These are phyloP conservation scores for Petrolisthes cinctipes DNA, from an alignment of 2,888 invertebrate species.

Conservation along the genomic window DNA sequence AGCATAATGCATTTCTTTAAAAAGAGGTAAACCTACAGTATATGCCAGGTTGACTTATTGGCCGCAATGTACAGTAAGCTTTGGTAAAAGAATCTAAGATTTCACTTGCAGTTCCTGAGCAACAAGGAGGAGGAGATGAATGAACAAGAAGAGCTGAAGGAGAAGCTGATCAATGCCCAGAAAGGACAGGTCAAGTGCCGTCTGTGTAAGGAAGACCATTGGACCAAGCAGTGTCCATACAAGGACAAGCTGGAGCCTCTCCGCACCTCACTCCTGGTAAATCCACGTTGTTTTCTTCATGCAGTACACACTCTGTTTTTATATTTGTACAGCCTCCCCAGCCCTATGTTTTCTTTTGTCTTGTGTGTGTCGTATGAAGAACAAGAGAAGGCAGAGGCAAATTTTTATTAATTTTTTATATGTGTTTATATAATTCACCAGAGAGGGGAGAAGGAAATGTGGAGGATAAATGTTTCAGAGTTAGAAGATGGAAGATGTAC, in stretches of 20 bases:
- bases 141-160: conserved; percentile 85
- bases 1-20: too few relatives aligned
- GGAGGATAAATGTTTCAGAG: too few relatives aligned
- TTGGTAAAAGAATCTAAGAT: too few relatives aligned
- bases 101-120: conserved; percentile 78
- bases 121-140: conserved; percentile 90
- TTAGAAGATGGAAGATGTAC: too few relatives aligned
- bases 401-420: too few relatives aligned
- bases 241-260: conserved; percentile 82
- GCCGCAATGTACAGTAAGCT: too few relatives aligned
- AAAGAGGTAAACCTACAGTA: too few relatives aligned
- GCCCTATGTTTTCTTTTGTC: background rate
- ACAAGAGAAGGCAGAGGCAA: too few relatives aligned
- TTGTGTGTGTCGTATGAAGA: background rate
- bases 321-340: too few relatives aligned
- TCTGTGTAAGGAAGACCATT: conserved; percentile 95
- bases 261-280: conserved; percentile 64
- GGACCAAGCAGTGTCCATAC: conserved; percentile 98
- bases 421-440: too few relatives aligned
- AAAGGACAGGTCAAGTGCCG: conserved; percentile 85
- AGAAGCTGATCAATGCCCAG: conserved; percentile 81
- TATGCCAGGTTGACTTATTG: too few relatives aligned
- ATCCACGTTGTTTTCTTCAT: background rate
- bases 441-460: too few relatives aligned
- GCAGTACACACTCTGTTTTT: background rate